Evolutionary conservation across 1,140 invertebrate genomes (phyloP), one percentile per base, ranked within the genome.

Genomic region (Holotrichia oblita): DNA sequence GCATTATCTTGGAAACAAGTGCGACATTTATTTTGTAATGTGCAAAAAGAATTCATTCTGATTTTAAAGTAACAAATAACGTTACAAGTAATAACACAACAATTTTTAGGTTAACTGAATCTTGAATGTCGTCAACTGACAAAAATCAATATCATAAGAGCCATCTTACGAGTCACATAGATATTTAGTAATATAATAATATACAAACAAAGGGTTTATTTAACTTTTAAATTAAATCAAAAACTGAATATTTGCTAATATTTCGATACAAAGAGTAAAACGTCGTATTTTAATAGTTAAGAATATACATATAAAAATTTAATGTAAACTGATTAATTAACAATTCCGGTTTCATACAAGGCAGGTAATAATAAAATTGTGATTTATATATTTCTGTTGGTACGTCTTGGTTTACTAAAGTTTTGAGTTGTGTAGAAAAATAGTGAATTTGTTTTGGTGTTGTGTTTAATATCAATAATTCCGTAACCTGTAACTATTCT

Each of bases 131-230:
- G 48, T 55, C 48, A 55, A 55, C 12, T 2, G 6, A 55, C 14
- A 55, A 17, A 64, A 69, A 69, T 69, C 61, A 27, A 69, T 69
- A 69, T 14, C 8, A 7, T 14, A 69, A 64, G 61, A 69, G 61
- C 61, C 61, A 69, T 69, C 61, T 69, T 69, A 27, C 61, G 61
- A 69, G 61, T 69, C 24, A 69, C 61, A 69, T n/a, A n/a, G n/a
- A n/a, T 69, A 69, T 69, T 69, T 69, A 69, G 22, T 69, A 69
- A 69, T 34, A 69, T 61, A 20, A 61, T 22, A 27, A 27, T 3
- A 69, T 22, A 69, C 24, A 12, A 69, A 55, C 48, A 55, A 17
- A 17, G 6, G n/a, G n/a, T 6, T 6, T 55, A 69, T 69, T 24
- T 69, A 6, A 69, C 22, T 69, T 69, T 69, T 69, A 3, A 69